Percentiles rank a stretch among this genome's conserved stretches.
Conservation (phyloP, 2,113 vertebrate genomes). For the Caretta caretta region DNA sequence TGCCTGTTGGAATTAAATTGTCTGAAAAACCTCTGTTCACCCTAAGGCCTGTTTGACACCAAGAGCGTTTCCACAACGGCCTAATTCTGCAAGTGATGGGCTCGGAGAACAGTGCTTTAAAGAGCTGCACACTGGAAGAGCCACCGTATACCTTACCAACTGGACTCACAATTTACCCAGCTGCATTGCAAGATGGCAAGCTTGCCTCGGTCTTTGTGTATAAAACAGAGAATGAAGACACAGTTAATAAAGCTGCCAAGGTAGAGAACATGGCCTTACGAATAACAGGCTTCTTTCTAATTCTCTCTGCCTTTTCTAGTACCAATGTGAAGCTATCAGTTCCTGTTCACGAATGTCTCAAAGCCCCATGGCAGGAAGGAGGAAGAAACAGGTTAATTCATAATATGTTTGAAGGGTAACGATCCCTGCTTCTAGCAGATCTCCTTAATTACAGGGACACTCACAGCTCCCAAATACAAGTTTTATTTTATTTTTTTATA, state of each 20-base stretch:
- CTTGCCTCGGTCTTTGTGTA: constrained; percentile 94
- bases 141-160: constrained; percentile 84
- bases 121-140: constrained; percentile 84
- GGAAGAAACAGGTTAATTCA: neutral
- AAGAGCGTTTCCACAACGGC: neutral
- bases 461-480: neutral
- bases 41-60: neutral
- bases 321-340: neutral
- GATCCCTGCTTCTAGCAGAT: neutral
- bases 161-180: constrained; percentile 86
- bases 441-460: neutral
- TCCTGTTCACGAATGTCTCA: accelerated
- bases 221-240: constrained; percentile 90
- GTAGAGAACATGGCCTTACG: constrained; percentile 52
- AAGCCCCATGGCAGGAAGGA: neutral
- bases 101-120: constrained; percentile 92
- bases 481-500: neutral
- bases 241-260: constrained; percentile 96
- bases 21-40: neutral
- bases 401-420: neutral
- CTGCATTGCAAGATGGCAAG: constrained; percentile 88
- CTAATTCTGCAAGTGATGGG: constrained; percentile 84
- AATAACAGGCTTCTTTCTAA: neutral
- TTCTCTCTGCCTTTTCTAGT: neutral
- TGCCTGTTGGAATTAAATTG: accelerated